Evolutionary conservation across 2,797 vertebrate species (phyloP), one percentile per base, ranked within the genome.

Genomic region (Mormyrus proboscirostris): DNA sequence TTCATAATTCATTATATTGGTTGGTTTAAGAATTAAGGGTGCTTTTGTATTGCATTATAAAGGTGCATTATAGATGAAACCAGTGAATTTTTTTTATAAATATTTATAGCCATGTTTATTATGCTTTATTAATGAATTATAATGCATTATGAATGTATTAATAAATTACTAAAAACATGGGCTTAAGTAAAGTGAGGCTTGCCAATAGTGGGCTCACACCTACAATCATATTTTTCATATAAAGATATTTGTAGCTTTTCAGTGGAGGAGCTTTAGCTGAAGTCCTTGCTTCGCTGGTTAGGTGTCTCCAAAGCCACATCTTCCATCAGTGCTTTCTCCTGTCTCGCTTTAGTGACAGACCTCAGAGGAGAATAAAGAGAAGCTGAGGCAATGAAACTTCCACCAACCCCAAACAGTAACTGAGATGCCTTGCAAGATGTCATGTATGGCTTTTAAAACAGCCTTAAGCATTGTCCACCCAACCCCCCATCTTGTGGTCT

Each of bases 351-450:
- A 83, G 88, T 8, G 55, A 82, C 38, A 82, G 33, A n/a, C 38
- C 38, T 41, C 44, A 19, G 33, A 47, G 5, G 16, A 22, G 44
- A 16, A 82, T 82, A n/a, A 50, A 50, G 47, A 84, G 19, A 19
- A 84, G 14, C 4, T 2, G 73, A 79, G 73, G 38, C 33, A 41
- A 73, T 76, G 69, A 76, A 41, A 33, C 29, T 6, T 73, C 65
- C 12, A 12, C 33, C 10, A 12, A 83, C 38, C 44, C 44, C 16
- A 44, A 10, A 22, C 14, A 38, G 29, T 76, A 65, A 87, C 69
- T 87, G 76, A 79, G 57, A 90, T 38, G 79, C 47, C 10, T 90
- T 50, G 25, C 22, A 90, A 87, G 87, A 90, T 44, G 33, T 92
- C 49, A 41, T 25, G 44, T 87, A 82, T 25, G 69, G 59, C 83